Conservation (phyloP, 2,888 invertebrate genomes). For the Prostheceraeus crozeri region DNA sequence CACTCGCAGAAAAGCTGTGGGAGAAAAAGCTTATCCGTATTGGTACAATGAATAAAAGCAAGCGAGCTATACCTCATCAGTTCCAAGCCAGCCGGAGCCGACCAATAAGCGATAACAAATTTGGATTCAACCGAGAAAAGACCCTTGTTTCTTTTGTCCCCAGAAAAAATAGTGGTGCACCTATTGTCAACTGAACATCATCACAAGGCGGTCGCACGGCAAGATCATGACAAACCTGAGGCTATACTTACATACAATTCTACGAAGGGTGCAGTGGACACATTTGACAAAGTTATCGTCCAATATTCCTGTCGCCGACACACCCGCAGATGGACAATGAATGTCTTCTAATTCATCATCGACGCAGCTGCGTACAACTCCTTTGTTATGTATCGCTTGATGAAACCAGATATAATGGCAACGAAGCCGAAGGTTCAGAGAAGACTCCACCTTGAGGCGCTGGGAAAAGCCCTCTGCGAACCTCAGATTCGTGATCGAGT, state of each 20-base stretch:
- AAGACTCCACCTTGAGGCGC: constrained; percentile 18
- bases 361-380: no score
- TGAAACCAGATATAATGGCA: background rate
- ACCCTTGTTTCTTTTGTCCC: no score
- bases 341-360: constrained; percentile 19
- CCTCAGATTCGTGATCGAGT: constrained; percentile 13
- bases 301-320: constrained; percentile 20
- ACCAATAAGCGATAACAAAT: background rate
- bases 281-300: constrained; percentile 16
- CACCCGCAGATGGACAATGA: constrained; percentile 8
- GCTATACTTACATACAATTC: constrained; percentile 2
- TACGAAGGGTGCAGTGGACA: constrained; percentile 16
- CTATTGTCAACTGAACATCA: constrained; percentile 11
- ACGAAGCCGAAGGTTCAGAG: background rate
- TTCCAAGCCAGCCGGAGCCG: background rate
- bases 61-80: constrained; percentile 15
- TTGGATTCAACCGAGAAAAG: constrained; percentile 15
- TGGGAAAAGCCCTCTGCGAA: constrained; percentile 16
- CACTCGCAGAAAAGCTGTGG: constrained; percentile 17
- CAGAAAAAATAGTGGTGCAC: background rate
- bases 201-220: background rate
- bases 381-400: no score
- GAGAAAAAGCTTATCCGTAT: constrained; percentile 3
- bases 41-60: background rate
- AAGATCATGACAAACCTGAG: background rate